These are phyloP conservation scores for Lutraria lutraria DNA, from an alignment of 2,888 invertebrate species.

Conservation along the genomic window DNA sequence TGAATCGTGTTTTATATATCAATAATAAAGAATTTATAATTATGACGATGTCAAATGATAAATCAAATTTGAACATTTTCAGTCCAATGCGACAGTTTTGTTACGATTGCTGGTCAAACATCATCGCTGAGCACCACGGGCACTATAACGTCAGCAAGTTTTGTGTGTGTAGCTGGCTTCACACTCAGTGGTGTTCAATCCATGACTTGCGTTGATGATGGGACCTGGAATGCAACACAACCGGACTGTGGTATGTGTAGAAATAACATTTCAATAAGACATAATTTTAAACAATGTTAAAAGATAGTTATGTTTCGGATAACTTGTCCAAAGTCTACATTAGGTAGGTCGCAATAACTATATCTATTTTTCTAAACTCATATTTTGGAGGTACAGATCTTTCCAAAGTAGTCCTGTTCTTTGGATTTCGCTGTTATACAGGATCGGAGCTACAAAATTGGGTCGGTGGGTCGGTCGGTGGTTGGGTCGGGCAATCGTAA, in stretches of 20 bases:
- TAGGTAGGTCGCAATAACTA: no score
- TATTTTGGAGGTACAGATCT: no score
- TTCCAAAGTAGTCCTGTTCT: no score
- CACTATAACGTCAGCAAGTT: conserved; percentile 38
- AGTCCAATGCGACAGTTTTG: conserved; percentile 46
- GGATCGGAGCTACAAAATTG: no score
- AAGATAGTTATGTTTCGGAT: neutral
- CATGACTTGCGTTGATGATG: conserved; percentile 25
- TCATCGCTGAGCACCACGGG: conserved; percentile 30
- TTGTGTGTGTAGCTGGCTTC: conserved; percentile 47
- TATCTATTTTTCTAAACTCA: no score
- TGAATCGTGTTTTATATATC: no score
- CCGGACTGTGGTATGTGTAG: conserved; percentile 42
- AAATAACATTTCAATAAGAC: neutral
- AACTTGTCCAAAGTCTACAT: neutral
- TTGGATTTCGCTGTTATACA: no score
- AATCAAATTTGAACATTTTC: neutral
- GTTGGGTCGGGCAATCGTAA: no score
- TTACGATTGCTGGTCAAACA: conserved; percentile 35
- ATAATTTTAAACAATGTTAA: no score
- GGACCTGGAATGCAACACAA: conserved; percentile 41
- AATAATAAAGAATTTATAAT: no score
- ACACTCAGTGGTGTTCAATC: conserved; percentile 42
- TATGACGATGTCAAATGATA: no score
- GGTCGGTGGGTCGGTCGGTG: no score